phyloP scores from a whole-genome alignment of 2,113 vertebrate genomes.

The Aphyosemion australe region DNA sequence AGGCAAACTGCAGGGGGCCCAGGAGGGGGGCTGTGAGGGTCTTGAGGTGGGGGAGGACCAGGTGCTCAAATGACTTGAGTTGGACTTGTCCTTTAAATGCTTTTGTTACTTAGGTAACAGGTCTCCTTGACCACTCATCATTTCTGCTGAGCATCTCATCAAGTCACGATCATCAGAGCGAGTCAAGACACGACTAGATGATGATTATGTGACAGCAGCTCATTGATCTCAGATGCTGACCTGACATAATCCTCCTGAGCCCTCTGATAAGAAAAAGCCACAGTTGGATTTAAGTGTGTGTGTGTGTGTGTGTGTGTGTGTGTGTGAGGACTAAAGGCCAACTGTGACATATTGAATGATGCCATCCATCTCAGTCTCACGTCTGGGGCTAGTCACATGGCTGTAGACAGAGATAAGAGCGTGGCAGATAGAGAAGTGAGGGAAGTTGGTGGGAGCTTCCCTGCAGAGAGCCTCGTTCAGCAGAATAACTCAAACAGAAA shows the following conservation, averaged over 20 bases:
- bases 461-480: not conserved
- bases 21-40: too few relatives aligned
- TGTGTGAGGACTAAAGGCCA: conserved; percentile 8
- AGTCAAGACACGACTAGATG: conserved; percentile 13
- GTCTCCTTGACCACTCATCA: not conserved
- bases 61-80: too few relatives aligned
- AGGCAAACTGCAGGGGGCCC: too few relatives aligned
- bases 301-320: conserved; percentile 5
- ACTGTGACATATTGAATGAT: conserved; percentile 54
- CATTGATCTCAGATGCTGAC: too few relatives aligned
- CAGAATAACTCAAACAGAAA: not conserved
- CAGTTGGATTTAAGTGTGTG: not conserved
- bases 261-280: conserved; percentile 60
- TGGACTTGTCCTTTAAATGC: too few relatives aligned
- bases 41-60: too few relatives aligned
- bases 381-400: conserved; percentile 25
- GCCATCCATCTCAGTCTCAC: conserved; percentile 24
- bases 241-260: conserved; percentile 27
- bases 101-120: too few relatives aligned
- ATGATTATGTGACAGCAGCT: conserved; percentile 31
- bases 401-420: conserved; percentile 57
- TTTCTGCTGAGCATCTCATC: not conserved
- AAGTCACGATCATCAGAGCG: conserved; percentile 16
- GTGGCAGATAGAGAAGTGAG: conserved; percentile 19
- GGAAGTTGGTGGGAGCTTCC: not conserved